Evolutionary conservation across 2,797 vertebrate species (phyloP).

Genomic region (Enteromius fasciolatus): DNA sequence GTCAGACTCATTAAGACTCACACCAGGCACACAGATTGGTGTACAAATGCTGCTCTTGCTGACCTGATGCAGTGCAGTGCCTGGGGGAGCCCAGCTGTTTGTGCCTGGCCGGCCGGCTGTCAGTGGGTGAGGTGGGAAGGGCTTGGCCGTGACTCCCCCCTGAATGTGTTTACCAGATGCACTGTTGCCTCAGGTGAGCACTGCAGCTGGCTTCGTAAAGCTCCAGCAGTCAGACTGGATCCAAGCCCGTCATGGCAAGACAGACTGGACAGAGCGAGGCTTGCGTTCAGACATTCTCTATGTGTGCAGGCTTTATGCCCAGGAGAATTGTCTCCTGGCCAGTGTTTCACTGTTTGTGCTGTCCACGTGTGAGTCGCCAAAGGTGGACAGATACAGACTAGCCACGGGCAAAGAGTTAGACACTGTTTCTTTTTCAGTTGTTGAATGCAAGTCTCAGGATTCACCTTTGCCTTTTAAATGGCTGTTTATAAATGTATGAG

Average conservation of each 20-base stretch:
- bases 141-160: slow-evolving; percentile 58
- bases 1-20: slow-evolving; percentile 40
- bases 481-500: neutral
- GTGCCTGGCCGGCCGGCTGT: slow-evolving; percentile 63
- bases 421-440: neutral
- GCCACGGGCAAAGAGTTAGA: neutral
- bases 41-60: slow-evolving; percentile 51
- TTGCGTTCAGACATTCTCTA: slow-evolving; percentile 39
- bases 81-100: slow-evolving; percentile 68
- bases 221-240: slow-evolving; percentile 65
- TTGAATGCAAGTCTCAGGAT: neutral
- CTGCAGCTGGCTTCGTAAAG: slow-evolving; percentile 67
- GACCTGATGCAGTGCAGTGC: slow-evolving; percentile 59
- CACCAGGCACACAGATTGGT: slow-evolving; percentile 40
- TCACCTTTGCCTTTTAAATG: neutral
- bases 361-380: neutral
- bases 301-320: slow-evolving; percentile 40
- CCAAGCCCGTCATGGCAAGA: slow-evolving; percentile 56
- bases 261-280: slow-evolving; percentile 35
- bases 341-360: neutral
- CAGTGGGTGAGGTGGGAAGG: slow-evolving; percentile 60
- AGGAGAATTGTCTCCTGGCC: slow-evolving; percentile 36
- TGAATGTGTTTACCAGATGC: slow-evolving; percentile 73
- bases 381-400: slow-evolving; percentile 20
- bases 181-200: slow-evolving; percentile 70